These are phyloP conservation scores for Caranx ignobilis DNA, from an alignment of 2,113 vertebrate species.

Conservation along the genomic window DNA sequence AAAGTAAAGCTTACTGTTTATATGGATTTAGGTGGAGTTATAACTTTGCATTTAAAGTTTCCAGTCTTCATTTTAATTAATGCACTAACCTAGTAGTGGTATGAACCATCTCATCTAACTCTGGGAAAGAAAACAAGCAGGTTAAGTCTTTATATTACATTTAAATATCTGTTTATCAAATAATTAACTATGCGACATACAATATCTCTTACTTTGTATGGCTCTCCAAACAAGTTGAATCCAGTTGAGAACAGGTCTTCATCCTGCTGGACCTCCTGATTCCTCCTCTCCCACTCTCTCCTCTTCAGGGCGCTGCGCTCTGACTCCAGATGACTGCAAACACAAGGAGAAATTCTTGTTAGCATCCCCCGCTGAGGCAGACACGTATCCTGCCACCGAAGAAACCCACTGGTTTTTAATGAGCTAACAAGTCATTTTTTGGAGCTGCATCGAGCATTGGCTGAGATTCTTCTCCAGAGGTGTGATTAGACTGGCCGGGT, in stretches of 20 bases:
- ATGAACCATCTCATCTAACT: too few relatives aligned
- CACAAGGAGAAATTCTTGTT: constrained; percentile 61
- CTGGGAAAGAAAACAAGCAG: neutral
- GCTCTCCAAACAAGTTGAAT: constrained; percentile 98
- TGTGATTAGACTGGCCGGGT: neutral
- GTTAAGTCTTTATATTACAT: neutral
- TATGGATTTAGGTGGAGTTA: neutral
- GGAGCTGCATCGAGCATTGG: constrained; percentile 13
- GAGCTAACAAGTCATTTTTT: constrained; percentile 36
- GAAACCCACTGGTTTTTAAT: constrained; percentile 34
- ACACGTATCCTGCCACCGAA: constrained; percentile 16
- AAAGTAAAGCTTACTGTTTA: neutral
- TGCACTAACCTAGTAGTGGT: too few relatives aligned
- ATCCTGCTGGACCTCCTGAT: constrained; percentile 98
- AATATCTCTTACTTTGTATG: constrained; percentile 90
- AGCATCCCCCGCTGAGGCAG: constrained; percentile 8
- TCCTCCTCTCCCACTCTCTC: constrained; percentile 97
- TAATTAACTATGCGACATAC: neutral
- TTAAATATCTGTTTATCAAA: neutral
- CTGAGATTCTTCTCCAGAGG: constrained; percentile 14
- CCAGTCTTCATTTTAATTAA: too few relatives aligned
- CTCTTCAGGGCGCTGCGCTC: constrained; percentile 95
- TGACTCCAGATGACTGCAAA: constrained; percentile 93
- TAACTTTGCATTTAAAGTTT: too few relatives aligned
- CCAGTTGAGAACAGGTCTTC: constrained; percentile 97